Percentiles rank a stretch among this genome's conserved stretches.
These are phyloP conservation scores for Lutjanus erythropterus DNA, from an alignment of 2,113 vertebrate species.

Conservation along the genomic window DNA sequence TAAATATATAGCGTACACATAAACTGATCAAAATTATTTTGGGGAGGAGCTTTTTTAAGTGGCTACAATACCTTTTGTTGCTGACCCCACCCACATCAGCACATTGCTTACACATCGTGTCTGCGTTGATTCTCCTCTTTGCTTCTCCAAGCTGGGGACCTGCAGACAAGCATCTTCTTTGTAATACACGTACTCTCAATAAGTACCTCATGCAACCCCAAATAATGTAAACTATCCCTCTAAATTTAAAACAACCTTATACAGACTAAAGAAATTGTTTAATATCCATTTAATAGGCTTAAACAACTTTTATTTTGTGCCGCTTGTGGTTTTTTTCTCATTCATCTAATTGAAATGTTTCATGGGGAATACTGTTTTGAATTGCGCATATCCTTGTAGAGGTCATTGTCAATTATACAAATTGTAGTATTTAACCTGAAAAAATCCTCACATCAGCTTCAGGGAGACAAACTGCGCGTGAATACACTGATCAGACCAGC, in stretches of 20 bases:
- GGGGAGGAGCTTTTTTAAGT: too few species aligned
- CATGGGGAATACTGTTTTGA: slow-evolving; percentile 10
- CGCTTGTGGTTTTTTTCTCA: not conserved
- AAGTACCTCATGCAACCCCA: too few species aligned
- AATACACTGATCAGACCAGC: slow-evolving; percentile 61
- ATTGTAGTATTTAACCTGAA: slow-evolving; percentile 62
- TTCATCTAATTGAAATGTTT: slow-evolving; percentile 23
- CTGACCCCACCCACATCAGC: too few species aligned
- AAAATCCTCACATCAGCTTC: slow-evolving; percentile 51
- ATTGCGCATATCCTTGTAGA: slow-evolving; percentile 23
- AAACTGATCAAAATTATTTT: too few species aligned
- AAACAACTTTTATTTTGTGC: not conserved
- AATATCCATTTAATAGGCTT: not conserved
- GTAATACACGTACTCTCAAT: too few species aligned
- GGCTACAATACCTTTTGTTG: too few species aligned
- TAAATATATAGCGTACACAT: too few species aligned
- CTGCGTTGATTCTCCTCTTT: too few species aligned
- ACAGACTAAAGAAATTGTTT: slow-evolving; percentile 3
- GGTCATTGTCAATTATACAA: slow-evolving; percentile 43
- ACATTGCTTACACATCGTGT: too few species aligned
- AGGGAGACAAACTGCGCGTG: slow-evolving; percentile 49
- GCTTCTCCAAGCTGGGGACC: too few species aligned
- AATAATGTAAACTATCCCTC: too few species aligned
- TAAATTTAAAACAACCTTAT: not conserved
- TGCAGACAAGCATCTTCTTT: too few species aligned